Base-by-base conservation (phyloP, 2,797 vertebrate species). In the Hephaestus fuliginosus region DNA sequence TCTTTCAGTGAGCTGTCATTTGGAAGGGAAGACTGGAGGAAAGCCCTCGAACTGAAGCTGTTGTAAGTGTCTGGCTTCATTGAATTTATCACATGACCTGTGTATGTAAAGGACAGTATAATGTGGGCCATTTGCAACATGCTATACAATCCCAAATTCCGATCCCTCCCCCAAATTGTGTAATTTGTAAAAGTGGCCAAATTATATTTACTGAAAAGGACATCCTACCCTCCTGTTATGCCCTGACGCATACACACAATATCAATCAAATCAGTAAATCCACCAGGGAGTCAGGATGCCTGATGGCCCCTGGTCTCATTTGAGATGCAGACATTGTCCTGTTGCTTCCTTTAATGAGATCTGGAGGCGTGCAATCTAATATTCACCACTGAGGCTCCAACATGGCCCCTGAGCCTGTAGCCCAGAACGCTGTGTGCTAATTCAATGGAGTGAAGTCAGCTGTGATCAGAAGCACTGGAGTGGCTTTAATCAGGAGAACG, bases 301-400 rank as follows among this genome's bases (percentile, higher is more conserved):
- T 84, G 88, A 91, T 85, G 89, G 87, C 91, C 91, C 68, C 72
- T 84, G 82, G 81, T 85, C 91, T 94, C 90, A 82, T 93, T 88
- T 89, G 83, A 90, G 86, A 94, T 93, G 92, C 93, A 93, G 91
- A 91, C 91, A 70, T 90, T 90, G 93, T 94, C 89, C 91, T 94
- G 92, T 90, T 94, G 91, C 88, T 89, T 92, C 87, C 86, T 92
- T 92, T 95, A 95, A 95, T 94, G 90, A 94, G 93, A 95, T 93
- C 89, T 93, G 92, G 90, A 91, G 92, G 91, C 93, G 85, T 92
- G 90, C 91, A 93, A 95, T 94, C 92, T 94, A 93, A 94, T 94
- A 93, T 92, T 92, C 90, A 89, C 86, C 93, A 92, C 76, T 69
- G 89, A 91, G 90, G 87, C 88, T 90, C 89, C 90, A 85, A 87